Evolutionary conservation across 2,888 invertebrate species (phyloP), one percentile per base, ranked within the genome.

Genomic region (Pegoplata infirma): DNA sequence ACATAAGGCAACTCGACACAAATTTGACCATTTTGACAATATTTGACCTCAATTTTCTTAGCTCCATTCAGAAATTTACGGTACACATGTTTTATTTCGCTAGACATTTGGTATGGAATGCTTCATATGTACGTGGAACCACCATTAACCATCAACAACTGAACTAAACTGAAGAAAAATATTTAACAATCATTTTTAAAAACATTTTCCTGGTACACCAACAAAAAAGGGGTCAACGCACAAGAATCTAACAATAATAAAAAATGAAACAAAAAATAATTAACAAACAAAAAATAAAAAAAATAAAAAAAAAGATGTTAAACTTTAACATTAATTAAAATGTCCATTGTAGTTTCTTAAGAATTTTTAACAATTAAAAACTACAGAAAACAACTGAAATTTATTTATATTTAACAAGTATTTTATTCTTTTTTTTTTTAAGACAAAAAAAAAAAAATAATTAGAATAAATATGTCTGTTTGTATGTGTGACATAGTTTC

Each of bases 161-260:
- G 36, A 40, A 40, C n/a, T 4, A 40, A n/a, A 40, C n/a, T n/a
- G 4, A 40, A n/a, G n/a, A 40, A 8, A 1, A 32, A 21, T 32
- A n/a, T n/a, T n/a, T n/a, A 51, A 28, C 23, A 72, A 36, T 8
- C 5, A 53, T 63, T 28, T 17, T 61, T 28, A 51, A n/a, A n/a
- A n/a, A 73, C 49, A 66, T 68, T 78, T 73, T 64, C 51, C 67
- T 75, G 44, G 25, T 66, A 44, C 44, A 66, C 44, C n/a, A n/a
- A n/a, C n/a, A n/a, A n/a, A 55, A 74, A 73, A 63, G 71, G 56
- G 79, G 79, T 79, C 79, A 79, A 75, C 66, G 79, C 66, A 74
- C 75, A 53, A 23, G 63, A 28, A 49, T 75, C 46, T 68, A 68
- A 68, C 63, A 28, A 25, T 21, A 59, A 56, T 49, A 53, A 53